A percentile compares a stretch with the other conserved stretches of the same genome.
These are phyloP conservation scores for Coreius guichenoti DNA, from an alignment of 2,797 vertebrate genomes.

Conservation along the genomic window DNA sequence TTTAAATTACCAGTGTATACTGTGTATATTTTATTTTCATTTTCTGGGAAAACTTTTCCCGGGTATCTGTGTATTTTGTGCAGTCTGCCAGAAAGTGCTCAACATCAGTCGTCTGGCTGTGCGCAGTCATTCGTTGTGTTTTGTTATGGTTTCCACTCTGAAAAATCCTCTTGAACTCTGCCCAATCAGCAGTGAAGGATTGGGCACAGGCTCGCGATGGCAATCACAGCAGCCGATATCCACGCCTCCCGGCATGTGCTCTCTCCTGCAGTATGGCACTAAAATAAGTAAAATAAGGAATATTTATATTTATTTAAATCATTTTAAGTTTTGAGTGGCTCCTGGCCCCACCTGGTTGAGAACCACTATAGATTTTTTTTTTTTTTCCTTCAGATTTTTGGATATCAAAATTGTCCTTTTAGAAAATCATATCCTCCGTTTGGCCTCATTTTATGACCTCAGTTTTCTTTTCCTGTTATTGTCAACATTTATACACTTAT, in stretches of 20 bases:
- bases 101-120: not conserved
- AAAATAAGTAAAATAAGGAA: too few relatives aligned
- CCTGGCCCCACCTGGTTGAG: not conserved
- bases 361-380: too few relatives aligned
- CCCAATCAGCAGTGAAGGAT: conserved; percentile 25
- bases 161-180: conserved; percentile 13
- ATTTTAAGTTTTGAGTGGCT: not conserved
- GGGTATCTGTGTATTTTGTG: not conserved
- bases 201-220: not conserved
- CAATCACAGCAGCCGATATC: conserved; percentile 9
- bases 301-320: not conserved
- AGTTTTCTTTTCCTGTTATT: not conserved
- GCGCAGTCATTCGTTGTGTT: conserved; percentile 31
- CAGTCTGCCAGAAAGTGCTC: not conserved
- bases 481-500: not conserved
- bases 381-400: too few relatives aligned
- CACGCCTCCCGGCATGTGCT: not conserved
- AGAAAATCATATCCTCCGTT: not conserved
- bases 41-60: not conserved
- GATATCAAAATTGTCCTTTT: too few relatives aligned
- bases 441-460: not conserved
- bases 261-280: not conserved
- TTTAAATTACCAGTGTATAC: not conserved
- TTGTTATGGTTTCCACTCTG: not conserved
- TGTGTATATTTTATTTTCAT: not conserved